Evolutionary conservation across 2,888 invertebrate genomes (phyloP), one percentile per base, ranked within the genome.

Genomic region (Octodonta nipae): DNA sequence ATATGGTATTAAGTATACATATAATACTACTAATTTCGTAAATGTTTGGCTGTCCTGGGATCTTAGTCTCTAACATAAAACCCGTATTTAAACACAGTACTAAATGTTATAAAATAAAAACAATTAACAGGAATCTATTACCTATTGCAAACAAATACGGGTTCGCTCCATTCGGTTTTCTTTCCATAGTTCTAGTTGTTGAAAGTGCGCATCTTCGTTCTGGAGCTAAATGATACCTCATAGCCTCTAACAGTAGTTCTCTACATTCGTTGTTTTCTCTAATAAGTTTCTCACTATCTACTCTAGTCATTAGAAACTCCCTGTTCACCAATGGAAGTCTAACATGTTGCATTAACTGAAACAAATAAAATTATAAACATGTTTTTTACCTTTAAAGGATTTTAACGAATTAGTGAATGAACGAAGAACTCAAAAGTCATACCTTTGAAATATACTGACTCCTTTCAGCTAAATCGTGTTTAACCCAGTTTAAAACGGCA

Each of bases 181-280:
- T 61, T 45, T 75, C 74, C 45, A 68, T 64, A 1, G 78, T 78
- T 32, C 78, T 59, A 29, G 71, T 66, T 5, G 70, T 73, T 10
- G 68, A 64, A 52, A 77, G 64, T 7, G 70, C 62, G 38, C 73
- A 71, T 41, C 78, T 59, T 50, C 77, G 68, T 53, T 78, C 78
- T 1, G 78, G 78, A 31, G 75, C 62, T 34, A 78, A 52, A 53
- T 78, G 78, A 49, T 78, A 78, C 42, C 75, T 68, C 75, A 78
- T 77, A 3, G 78, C 78, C 57, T 78, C 77, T 35, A 76, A 55
- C 17, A 76, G 58, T 7, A 76, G 56, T 45, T 76, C 75, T 44
- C 74, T 70, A 47, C 76, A 77, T 43, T 72, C 71, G 6, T 66
- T 58, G 43, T 73, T 71, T 32, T 73, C 73, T n/a, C 73, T 60